Evolutionary conservation across 1,140 invertebrate species (phyloP), one percentile per base, ranked within the genome.

Genomic region (Gyrodactylus bullatarudis): DNA sequence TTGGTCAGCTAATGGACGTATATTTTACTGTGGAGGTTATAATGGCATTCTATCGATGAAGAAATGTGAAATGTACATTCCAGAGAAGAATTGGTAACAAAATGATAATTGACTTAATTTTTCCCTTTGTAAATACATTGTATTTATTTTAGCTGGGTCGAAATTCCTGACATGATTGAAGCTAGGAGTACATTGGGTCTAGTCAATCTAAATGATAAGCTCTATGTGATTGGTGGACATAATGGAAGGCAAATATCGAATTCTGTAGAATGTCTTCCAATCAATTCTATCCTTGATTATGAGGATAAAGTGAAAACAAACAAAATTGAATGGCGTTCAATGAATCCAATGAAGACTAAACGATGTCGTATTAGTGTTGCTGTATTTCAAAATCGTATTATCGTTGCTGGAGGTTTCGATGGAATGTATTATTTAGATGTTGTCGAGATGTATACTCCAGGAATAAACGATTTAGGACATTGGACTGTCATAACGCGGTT

Each of bases 221-320:
- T 91, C 68, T 89, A 88, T 80, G 87, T 87, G 0, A 81, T 90
- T 34, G 84, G 89, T 25, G 89, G 88, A 0, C 88, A 91, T 79
- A 88, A 91, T 83, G 88, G 88, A 0, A 80, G 89, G 0, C 88
- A 87, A 2, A 91, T 91, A 75, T 90, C 90, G 81, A 87, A 90
- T 81, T 88, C 87, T 1, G 88, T 86, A 75, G 72, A 78, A 78
- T 77, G n/a, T 54, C 19, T 70, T 16, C n/a, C 34, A 8, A 8
- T 54, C 34, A 54, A 54, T 8, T 8, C 34, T 54, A n/a, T n/a
- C 34, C 8, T 54, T 54, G 8, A 54, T 54, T 54, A 8, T 16
- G 34, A 54, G n/a, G 34, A 54, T 54, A 54, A 54, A 54, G n/a
- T 54, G 34, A 54, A 54, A 16, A 54, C 8, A 8, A 54, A 8